Base-by-base conservation (phyloP, 2,888 invertebrate species). In the Agrochola lychnidis region DNA sequence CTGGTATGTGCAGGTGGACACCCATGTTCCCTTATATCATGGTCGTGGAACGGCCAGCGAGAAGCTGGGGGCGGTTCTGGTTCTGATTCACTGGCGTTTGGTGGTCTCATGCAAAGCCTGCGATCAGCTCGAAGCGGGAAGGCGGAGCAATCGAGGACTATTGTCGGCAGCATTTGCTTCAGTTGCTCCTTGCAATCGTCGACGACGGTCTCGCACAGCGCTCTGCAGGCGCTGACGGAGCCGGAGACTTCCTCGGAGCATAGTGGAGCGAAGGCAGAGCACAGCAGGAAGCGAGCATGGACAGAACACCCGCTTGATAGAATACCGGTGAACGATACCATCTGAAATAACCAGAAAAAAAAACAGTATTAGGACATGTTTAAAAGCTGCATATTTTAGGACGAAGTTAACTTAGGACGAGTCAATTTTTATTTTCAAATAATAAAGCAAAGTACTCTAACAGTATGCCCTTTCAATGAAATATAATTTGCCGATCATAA, bases 181-280 rank as follows among this genome's bases (percentile, higher is more conserved):
- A 99, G 95, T 45, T 98, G 97, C 0, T 98, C 97, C 84, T 97
- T 96, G 94, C 99, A 99, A 90, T 98, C 98, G 5, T 94, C 96
- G 84, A 97, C 97, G 10, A 98, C 98, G 88, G 98, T 97, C 91
- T 98, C 98, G 94, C 99, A 99, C 86, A 99, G 98, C 42, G 98
- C 98, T 81, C 98, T 97, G 95, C 99, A 99, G 16, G 98, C 98
- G 79, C 98, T 98, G 81, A 99, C 98, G 61, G 98, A 98, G 88
- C 98, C 98, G 45, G 98, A 97, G 83, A 98, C 98, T 93, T 98
- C 98, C 91, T 98, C 98, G 51, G 99, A 98, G 95, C 99, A 99
- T 93, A 99, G 98, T 57, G 99, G 99, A 16, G 98, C 98, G 94
- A 98, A 98, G 72, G 99, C 98, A 25, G 99, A 98, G 96, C 99